Base-by-base conservation (phyloP, 2,888 invertebrate genomes). In the Papilio elwesi region DNA sequence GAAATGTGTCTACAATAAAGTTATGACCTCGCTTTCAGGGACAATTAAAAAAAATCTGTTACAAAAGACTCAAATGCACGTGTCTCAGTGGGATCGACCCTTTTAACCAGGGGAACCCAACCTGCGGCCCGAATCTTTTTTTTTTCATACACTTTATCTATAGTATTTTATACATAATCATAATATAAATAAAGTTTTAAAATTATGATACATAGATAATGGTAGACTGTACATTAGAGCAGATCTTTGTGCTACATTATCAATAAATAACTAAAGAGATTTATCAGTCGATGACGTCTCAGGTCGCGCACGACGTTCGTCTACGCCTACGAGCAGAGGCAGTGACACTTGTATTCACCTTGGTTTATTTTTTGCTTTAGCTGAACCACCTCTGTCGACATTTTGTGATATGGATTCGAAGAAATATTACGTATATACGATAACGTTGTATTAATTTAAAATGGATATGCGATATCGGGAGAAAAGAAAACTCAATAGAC, bases 271-370 rank as follows among this genome's bases (percentile, higher is more conserved):
- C 57, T 76, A 68, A 68, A 68, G 57, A 70, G 26, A 65, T 74
- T 78, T 78, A 77, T 75, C 74, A 75, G 62, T 66, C 70, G 75
- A 74, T 73, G 74, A 75, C 76, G 71, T 76, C 74, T 69, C 67
- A 70, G 66, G 70, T 75, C 76, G 76, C 74, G 68, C 66, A 70
- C 66, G 70, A 74, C 76, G 76, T 78, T 77, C 75, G 77, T 73
- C 71, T 74, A 81, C 85, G 81, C 82, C 85, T 77, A 84, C 84
- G 73, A 80, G 79, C 81, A 79, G 80, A 81, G 84, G 78, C 85
- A 83, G 80, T 85, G 86, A 86, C 84, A 85, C 82, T 80, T 76
- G 80, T 75, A 68, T 76, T 84, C 80, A 83, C 85, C 83, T 86
- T 86, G 83, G 78, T 75, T 77, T 85, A 86, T 87, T 85, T 83